Conservation (phyloP, 2,888 invertebrate species). For the Metalampra italica region DNA sequence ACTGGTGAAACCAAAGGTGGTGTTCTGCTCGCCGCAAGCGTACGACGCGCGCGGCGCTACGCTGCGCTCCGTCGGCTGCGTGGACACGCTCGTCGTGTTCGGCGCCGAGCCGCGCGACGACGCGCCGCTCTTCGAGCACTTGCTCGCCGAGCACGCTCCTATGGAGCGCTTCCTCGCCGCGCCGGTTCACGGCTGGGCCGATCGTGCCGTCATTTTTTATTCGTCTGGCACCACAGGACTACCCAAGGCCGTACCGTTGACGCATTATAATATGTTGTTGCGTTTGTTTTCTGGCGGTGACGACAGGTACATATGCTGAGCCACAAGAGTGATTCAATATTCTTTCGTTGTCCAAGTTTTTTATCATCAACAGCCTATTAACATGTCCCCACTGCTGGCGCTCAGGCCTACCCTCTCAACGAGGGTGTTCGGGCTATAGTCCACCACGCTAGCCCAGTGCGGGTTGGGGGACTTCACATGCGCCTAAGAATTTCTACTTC, state of each 20-base stretch:
- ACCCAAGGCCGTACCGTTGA: constrained; percentile 21
- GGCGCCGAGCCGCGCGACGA: not conserved
- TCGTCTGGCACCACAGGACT: constrained; percentile 25
- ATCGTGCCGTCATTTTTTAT: constrained; percentile 10
- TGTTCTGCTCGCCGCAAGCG: not conserved
- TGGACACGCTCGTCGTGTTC: not conserved
- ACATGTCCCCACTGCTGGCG: no score
- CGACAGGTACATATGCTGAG: not conserved
- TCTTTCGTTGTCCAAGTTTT: no score
- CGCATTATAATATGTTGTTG: constrained; percentile 16
- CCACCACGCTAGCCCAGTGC: no score
- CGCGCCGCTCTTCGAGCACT: not conserved
- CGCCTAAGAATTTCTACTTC: no score
- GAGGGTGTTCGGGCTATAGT: no score
- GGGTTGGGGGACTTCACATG: no score
- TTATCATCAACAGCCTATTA: no score
- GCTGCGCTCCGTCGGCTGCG: not conserved
- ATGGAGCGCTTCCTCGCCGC: not conserved
- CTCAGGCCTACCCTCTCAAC: no score
- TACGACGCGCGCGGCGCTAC: not conserved
- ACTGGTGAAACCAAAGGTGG: not conserved
- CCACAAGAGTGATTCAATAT: no score
- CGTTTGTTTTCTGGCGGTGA: not conserved
- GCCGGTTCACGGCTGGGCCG: not conserved
- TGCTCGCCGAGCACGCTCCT: not conserved